Evolutionary conservation across 2,797 vertebrate genomes (phyloP), one percentile per base, ranked within the genome.

Genomic region (Neomorphus geoffroyi): DNA sequence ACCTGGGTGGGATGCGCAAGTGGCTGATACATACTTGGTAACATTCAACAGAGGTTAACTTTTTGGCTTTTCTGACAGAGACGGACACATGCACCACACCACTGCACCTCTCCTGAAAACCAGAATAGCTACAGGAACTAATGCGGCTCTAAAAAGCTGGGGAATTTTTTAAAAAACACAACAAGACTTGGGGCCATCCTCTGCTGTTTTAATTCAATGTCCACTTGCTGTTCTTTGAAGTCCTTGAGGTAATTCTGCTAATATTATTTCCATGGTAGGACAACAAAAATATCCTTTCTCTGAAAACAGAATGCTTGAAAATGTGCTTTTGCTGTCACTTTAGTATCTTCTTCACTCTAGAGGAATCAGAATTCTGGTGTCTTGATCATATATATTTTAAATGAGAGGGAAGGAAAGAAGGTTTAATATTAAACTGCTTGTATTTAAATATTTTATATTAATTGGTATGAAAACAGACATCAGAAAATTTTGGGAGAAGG

Each of bases 71-170:
- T 58, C 33, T 4, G 7, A 11, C 67, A 46, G 16, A 33, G 9
- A 6, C 48, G 50, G 4, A 10, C 4, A 2, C 0, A 3, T 2
- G 18, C 3, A 7, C 13, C 13, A 7, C 8, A 3, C 6, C 11
- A 2, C 26, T 16, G 7, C 54, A 56, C 51, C 51, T 11, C 13
- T 53, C 53, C 13, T 53, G 19, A 9, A 24, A 45, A 78, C 41
- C 8, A 23, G 6, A 16, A 5, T 39, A 46, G 50, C 11, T 86
- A 10, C 58, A 32, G 37, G 48, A 67, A 14, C 14, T 58, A 19
- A 35, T 2, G 2, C n/a, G 11, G 48, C 18, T 54, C 4, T 16
- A 1, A 74, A 77, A 30, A 78, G 4, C 24, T 58, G 8, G 1
- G 1, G 3, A 71, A 26, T 64, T 74, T 1, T 64, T 82, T 26